Base-by-base conservation (phyloP, 1,140 invertebrate genomes). In the Subanguina moxae region DNA sequence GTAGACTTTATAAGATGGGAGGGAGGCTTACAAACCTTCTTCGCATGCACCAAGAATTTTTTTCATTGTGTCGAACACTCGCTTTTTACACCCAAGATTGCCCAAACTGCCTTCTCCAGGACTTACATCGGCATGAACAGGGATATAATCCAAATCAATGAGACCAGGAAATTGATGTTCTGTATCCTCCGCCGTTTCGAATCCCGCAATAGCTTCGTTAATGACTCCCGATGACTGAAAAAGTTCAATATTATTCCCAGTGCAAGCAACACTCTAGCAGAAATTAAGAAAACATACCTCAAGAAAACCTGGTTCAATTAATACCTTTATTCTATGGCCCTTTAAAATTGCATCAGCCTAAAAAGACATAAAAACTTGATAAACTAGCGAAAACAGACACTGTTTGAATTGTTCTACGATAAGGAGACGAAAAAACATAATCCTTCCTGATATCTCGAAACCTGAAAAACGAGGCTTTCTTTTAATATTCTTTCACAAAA, bases 351-450 rank as follows among this genome's bases (percentile, higher is more conserved):
- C 32, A 11, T 11, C 11, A 11, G 32, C 32, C 32, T 38, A 11
- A 38, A 38, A 11, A 38, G 3, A 38, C 11, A 38, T 11, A 38
- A 38, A 38, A 38, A 11, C 11, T 38, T 38, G 32, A 38, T 5
- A 38, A 5, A 38, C 11, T 38, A 3, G 11, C 3, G 32, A 11
- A 38, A 38, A 38, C 3, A 27, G 56, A 1, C 7, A 57, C 57
- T 21, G 65, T 67, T 42, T 67, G 56, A 11, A 67, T 38, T 28
- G 46, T 30, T 19, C 65, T 52, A 9, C 57, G 27, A 45, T 59
- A 67, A 1, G 65, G 65, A 25, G 65, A 67, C 9, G 65, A 61
- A 17, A 67, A 67, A 23, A 32, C 52, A 62, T 45, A 67, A 13
- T 67, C 65, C 15, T 58, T 61, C 13, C 43, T 27, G 1, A 67